Evolutionary conservation across 2,888 invertebrate genomes (phyloP).

Genomic region (Ophion costatus): DNA sequence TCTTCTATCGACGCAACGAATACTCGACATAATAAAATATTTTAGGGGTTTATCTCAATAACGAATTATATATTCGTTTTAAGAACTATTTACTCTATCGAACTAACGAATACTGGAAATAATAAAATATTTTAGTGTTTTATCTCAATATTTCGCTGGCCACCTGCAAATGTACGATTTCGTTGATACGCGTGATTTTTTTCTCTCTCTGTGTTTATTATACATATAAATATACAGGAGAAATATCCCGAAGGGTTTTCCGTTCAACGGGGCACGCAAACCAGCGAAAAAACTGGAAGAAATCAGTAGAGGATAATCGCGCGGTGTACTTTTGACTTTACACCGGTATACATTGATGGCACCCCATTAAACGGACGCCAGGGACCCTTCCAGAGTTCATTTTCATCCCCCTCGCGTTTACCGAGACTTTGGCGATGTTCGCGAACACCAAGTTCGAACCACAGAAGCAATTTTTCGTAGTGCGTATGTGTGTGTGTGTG

Average conservation of each 20-base stretch:
- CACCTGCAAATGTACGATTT: no score
- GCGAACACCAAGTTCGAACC: conserved; percentile 13
- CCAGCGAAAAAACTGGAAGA: background rate
- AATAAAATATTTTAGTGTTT: no score
- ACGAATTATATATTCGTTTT: no score
- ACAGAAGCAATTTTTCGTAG: conserved; percentile 18
- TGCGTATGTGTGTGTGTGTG: background rate
- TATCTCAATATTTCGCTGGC: no score
- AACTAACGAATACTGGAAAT: no score
- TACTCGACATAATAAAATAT: no score
- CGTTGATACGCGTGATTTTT: no score
- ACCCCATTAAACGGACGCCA: conserved; percentile 16
- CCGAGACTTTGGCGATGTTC: conserved; percentile 9
- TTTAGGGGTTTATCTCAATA: no score
- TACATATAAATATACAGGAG: no score
- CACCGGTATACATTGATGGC: conserved; percentile 30
- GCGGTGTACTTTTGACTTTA: conserved; percentile 9
- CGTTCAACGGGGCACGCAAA: background rate
- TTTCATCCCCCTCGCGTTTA: conserved; percentile 51
- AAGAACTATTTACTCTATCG: no score
- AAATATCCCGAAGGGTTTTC: background rate
- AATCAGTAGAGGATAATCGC: background rate
- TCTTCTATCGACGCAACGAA: no score
- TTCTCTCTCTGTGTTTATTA: no score
- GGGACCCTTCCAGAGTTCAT: conserved; percentile 26